Evolutionary conservation across 2,113 vertebrate genomes (phyloP).

Genomic region (Hyaena hyaena): DNA sequence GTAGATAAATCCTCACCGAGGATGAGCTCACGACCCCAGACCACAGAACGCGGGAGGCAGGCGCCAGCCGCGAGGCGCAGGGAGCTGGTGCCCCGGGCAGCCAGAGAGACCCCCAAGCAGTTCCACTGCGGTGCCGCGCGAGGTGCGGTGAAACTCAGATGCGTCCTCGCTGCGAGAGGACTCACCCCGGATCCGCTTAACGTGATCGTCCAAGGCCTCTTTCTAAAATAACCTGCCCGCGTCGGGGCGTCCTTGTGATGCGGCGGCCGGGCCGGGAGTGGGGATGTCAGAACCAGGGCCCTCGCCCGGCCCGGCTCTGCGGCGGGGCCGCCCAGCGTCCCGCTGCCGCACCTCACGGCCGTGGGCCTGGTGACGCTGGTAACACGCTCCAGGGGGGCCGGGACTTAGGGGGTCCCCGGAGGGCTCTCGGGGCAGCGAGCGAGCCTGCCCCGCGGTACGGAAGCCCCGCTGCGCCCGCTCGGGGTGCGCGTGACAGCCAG

Average conservation of each 20-base stretch:
- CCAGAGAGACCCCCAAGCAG: background rate
- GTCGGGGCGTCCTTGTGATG: rapidly evolving
- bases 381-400: background rate
- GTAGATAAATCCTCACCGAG: background rate
- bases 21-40: background rate
- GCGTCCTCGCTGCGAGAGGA: background rate
- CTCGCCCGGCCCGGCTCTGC: too few species aligned
- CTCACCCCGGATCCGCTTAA: too few species aligned
- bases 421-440: background rate
- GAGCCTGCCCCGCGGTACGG: background rate
- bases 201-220: background rate
- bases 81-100: background rate
- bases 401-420: background rate
- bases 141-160: background rate
- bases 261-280: background rate
- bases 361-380: too few species aligned
- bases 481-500: too few species aligned
- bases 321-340: background rate
- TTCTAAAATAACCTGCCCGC: background rate
- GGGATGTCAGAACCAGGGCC: background rate
- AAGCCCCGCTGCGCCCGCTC: background rate
- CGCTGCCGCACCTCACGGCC: background rate
- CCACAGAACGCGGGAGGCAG: background rate
- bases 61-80: background rate
- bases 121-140: background rate